phyloP scores from a whole-genome alignment of 2,888 invertebrate genomes.

The Orgyia antiqua region DNA sequence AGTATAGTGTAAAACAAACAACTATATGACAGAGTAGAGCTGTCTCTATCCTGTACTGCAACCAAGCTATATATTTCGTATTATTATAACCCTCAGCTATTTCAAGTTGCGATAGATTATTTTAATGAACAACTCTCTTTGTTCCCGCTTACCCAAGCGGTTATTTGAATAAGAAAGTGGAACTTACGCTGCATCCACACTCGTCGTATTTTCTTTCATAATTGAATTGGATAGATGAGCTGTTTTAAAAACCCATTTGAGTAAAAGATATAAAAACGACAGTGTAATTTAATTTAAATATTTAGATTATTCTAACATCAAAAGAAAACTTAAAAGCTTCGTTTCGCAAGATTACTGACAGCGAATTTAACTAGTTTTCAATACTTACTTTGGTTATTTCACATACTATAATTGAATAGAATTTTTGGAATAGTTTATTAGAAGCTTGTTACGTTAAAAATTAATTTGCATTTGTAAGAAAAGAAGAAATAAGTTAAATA shows the following conservation, averaged over 20 bases:
- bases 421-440: no score
- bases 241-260: slow-evolving; percentile 34
- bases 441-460: no score
- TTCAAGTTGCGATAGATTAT: slow-evolving; percentile 48
- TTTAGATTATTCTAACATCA: no score
- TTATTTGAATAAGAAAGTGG: slow-evolving; percentile 69
- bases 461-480: no score
- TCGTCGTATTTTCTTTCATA: slow-evolving; percentile 61
- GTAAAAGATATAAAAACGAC: no score
- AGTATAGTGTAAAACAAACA: background rate
- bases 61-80: slow-evolving; percentile 21
- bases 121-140: slow-evolving; percentile 67
- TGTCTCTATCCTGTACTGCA: slow-evolving; percentile 27
- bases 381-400: no score
- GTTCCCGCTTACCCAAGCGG: slow-evolving; percentile 52
- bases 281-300: no score
- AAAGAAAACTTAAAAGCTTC: no score
- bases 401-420: no score
- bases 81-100: slow-evolving; percentile 33
- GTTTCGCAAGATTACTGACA: no score
- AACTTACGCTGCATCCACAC: slow-evolving; percentile 46
- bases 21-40: slow-evolving; percentile 8
- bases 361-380: no score
- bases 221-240: slow-evolving; percentile 64
- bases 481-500: no score